Evolutionary conservation across 2,113 vertebrate genomes (phyloP).

Genomic region (Oplegnathus fasciatus): DNA sequence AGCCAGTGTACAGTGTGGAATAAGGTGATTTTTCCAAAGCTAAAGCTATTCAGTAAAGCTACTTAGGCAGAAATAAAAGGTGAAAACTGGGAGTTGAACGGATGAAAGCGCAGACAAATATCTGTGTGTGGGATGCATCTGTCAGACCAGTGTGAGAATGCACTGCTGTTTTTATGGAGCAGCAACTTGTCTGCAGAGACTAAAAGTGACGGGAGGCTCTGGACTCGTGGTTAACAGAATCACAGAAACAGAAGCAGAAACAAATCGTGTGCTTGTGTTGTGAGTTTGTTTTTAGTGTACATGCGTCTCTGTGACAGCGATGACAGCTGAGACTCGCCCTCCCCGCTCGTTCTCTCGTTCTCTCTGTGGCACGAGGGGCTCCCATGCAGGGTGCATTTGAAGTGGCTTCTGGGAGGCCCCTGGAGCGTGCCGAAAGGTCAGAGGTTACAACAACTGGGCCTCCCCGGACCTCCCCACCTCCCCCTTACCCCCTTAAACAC

Average conservation of each 20-base stretch:
- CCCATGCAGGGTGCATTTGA: conserved; percentile 75
- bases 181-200: background rate
- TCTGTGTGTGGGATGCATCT: background rate
- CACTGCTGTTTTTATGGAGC: background rate
- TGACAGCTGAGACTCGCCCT: conserved; percentile 61
- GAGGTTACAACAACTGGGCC: conserved; percentile 85
- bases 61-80: background rate
- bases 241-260: conserved; percentile 24
- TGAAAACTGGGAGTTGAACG: background rate
- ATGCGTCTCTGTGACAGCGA: conserved; percentile 42
- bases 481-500: conserved; percentile 49
- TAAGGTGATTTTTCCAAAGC: background rate
- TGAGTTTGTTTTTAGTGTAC: background rate
- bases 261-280: conserved; percentile 29
- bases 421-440: conserved; percentile 83
- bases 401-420: conserved; percentile 84
- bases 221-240: background rate
- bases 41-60: background rate
- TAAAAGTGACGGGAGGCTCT: background rate
- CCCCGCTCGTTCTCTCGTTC: conserved; percentile 5
- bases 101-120: background rate
- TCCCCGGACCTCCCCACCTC: conserved; percentile 68
- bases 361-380: conserved; percentile 61
- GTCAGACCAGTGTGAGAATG: background rate
- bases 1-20: background rate